phyloP scores from a whole-genome alignment of 1,140 invertebrate genomes.

The Drosophila littoralis region DNA sequence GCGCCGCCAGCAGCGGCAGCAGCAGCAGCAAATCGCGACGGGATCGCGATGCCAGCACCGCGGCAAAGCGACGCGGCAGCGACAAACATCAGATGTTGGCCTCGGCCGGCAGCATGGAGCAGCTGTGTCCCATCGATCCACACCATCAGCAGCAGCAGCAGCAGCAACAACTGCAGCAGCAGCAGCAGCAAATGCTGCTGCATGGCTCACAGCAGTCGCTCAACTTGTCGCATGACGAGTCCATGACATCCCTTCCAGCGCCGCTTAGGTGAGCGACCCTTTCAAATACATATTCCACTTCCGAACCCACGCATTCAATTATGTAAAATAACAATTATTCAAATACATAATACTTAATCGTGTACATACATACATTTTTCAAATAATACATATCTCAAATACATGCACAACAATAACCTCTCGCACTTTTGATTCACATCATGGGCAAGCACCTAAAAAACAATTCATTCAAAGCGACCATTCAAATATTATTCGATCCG shows the following conservation, averaged over 20 bases:
- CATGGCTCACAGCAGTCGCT: conserved; percentile 82
- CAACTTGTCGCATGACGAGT: conserved; percentile 84
- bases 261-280: conserved; percentile 73
- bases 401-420: background rate
- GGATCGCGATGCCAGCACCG: conserved; percentile 63
- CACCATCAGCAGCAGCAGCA: conserved; percentile 56
- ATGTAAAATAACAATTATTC: background rate
- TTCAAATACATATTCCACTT: conserved; percentile 1
- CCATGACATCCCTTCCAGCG: conserved; percentile 83
- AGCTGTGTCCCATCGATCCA: conserved; percentile 36
- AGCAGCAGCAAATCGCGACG: conserved; percentile 73
- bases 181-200: conserved; percentile 68
- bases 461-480: no score
- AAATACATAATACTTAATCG: background rate
- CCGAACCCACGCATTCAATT: background rate
- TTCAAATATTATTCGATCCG: background rate
- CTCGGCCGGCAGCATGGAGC: conserved; percentile 47
- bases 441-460: conserved; percentile 6
- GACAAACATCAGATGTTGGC: conserved; percentile 45
- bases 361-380: background rate
- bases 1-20: conserved; percentile 57
- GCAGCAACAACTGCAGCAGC: conserved; percentile 47
- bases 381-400: conserved; percentile 6
- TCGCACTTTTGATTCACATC: background rate
- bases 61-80: conserved; percentile 66